These are phyloP conservation scores for Drosophila subpulchrella DNA, from an alignment of 1,140 invertebrate genomes.

Conservation along the genomic window DNA sequence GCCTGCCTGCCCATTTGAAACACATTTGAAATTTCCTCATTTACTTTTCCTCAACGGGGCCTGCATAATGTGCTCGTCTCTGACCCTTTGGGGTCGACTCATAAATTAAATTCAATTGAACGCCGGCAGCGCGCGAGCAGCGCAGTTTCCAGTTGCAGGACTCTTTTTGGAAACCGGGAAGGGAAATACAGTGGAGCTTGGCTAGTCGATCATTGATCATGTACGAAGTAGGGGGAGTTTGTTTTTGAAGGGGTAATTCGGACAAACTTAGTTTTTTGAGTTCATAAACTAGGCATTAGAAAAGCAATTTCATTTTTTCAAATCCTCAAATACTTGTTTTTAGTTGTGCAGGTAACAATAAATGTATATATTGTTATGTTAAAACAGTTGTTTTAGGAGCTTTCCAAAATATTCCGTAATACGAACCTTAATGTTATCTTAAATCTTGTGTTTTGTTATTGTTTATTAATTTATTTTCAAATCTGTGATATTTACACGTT, in stretches of 20 bases:
- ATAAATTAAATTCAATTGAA: conserved; percentile 77
- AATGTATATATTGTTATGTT: too few species aligned
- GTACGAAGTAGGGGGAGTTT: neutral
- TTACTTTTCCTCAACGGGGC: conserved; percentile 59
- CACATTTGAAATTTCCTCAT: conserved; percentile 82
- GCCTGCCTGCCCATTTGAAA: conserved; percentile 64
- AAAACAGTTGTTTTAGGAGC: too few species aligned
- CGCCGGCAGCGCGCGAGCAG: conserved; percentile 12
- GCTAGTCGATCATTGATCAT: neutral
- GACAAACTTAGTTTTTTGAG: too few species aligned
- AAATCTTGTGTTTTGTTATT: too few species aligned
- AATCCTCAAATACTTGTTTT: too few species aligned
- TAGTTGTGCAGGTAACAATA: too few species aligned
- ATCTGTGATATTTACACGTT: too few species aligned
- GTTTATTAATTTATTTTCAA: neutral
- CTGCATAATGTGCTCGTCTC: conserved; percentile 70
- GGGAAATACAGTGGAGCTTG: conserved; percentile 5
- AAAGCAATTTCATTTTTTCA: too few species aligned
- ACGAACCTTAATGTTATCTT: too few species aligned
- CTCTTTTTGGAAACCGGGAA: neutral
- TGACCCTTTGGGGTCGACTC: conserved; percentile 72
- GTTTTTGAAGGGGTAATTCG: too few species aligned
- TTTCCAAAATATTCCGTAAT: too few species aligned
- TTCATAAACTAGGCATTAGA: too few species aligned
- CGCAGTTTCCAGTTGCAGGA: conserved; percentile 13